Base-by-base conservation (phyloP, 2,113 vertebrate species). In the Cebus imitator region DNA sequence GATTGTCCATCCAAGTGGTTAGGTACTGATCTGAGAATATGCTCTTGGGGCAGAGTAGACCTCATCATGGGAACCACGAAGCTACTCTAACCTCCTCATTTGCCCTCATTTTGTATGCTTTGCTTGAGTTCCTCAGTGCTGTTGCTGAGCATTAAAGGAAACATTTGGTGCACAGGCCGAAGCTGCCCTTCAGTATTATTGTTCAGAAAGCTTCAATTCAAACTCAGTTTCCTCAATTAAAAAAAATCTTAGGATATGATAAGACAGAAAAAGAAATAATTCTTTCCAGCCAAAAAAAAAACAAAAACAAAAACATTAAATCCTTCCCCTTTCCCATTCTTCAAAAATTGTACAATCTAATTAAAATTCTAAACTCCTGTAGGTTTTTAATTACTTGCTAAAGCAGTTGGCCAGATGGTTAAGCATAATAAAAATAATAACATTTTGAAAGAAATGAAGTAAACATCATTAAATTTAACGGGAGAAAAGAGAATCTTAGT, bases 331-430 rank as follows among this genome's bases (percentile, higher is more conserved):
- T 61, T 40, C 27, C 52, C 66, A 90, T 95, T 96, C 87, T 96
- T 92, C 96, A 97, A 85, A 94, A 93, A 82, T 37, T 80, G 43
- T 96, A 85, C 85, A 87, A 70, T 84, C 85, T 91, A 94, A 97
- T 97, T 96, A 97, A 97, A 97, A 90, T 96, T 92, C 87, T 76
- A 93, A 97, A 75, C 45, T 72, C 64, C 75, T 87, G 50, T 73
- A 90, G 90, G 8, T 91, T 93, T 97, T 98, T 96, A 98, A 97
- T 98, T 97, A 95, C 95, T 96, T 95, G 58, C 83, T 88, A 85
- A 95, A 95, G 91, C 58, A 88, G 50, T 98, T 64, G 58, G 92
- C 87, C 96, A 97, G 93, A 97, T 97, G 96, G 95, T 64, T 95
- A 85, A 97, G 87, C 89, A 87, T 96, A 88, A 96, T 96, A 95